phyloP scores from a whole-genome alignment of 2,797 vertebrate species.

The Thripadectes ignobilis region DNA sequence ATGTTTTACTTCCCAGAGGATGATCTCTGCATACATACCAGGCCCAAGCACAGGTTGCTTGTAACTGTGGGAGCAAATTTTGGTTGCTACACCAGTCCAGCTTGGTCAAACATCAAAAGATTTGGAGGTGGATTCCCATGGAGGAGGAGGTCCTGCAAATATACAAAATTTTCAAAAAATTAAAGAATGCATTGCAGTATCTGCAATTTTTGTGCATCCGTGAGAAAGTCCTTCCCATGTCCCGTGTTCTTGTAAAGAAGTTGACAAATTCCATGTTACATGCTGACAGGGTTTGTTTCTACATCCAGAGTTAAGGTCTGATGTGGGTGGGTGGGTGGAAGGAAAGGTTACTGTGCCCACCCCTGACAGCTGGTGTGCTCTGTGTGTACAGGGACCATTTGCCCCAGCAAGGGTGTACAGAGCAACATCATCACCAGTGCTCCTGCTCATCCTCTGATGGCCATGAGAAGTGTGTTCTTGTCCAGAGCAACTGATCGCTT shows the following conservation, averaged over 20 bases:
- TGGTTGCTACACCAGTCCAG: not conserved
- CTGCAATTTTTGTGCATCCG: not conserved
- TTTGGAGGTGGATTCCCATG: not conserved
- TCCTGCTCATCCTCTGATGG: not conserved
- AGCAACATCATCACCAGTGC: not conserved
- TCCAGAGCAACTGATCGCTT: not conserved
- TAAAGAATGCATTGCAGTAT: not conserved
- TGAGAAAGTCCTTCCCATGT: not conserved
- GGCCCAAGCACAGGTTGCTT: not conserved
- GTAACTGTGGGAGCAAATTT: not conserved
- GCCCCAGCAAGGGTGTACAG: not conserved
- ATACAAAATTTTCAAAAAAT: not conserved
- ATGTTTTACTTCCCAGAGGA: not conserved
- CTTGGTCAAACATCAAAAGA: not conserved
- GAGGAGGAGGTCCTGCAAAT: not conserved
- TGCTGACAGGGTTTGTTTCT: not conserved
- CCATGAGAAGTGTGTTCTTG: not conserved
- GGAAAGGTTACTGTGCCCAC: not conserved
- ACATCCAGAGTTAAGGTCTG: not conserved
- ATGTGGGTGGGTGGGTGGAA: not conserved
- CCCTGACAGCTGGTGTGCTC: not conserved
- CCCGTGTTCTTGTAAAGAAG: not conserved
- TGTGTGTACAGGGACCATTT: rapidly evolving
- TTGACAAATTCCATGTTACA: not conserved
- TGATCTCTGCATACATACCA: not conserved